phyloP scores from a whole-genome alignment of 2,797 vertebrate genomes.

The Lates japonicus region DNA sequence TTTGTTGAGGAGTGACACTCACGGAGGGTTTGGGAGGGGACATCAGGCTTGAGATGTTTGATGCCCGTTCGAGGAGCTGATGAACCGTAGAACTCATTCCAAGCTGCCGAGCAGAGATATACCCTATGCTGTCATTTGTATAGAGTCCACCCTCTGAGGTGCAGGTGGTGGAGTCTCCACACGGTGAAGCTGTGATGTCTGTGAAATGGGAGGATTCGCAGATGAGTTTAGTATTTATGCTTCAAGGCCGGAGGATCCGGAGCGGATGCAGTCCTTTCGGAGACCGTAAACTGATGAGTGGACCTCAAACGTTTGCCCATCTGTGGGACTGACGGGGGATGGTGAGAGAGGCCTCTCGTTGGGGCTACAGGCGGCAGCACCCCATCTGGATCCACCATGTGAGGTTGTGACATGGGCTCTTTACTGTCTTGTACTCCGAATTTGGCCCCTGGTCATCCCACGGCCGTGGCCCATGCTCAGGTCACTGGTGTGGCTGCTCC shows the following conservation, averaged over 20 bases:
- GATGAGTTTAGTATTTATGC: constrained; percentile 99
- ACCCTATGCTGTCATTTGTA: constrained; percentile 93
- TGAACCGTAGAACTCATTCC: constrained; percentile 94
- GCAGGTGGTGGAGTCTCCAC: constrained; percentile 96
- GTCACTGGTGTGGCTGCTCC: constrained; percentile 96
- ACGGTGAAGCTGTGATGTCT: constrained; percentile 95
- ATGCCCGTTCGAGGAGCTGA: constrained; percentile 93
- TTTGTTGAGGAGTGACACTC: constrained; percentile 93
- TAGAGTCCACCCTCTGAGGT: constrained; percentile 98
- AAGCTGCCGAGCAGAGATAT: constrained; percentile 93
- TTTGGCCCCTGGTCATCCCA: constrained; percentile 93
- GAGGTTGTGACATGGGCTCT: constrained; percentile 92
- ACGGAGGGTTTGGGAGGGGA: constrained; percentile 97
- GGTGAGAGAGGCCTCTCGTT: constrained; percentile 95
- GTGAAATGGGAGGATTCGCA: constrained; percentile 98
- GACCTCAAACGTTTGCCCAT: constrained; percentile 95
- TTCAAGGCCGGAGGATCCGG: constrained; percentile 82
- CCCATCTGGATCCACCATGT: constrained; percentile 90
- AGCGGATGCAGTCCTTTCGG: constrained; percentile 88
- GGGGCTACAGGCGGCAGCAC: constrained; percentile 95
- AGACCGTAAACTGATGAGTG: constrained; percentile 92
- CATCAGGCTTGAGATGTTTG: constrained; percentile 96
- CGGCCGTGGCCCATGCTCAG: constrained; percentile 82
- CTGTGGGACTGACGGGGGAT: constrained; percentile 91
- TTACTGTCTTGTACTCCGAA: constrained; percentile 97